phyloP scores from a whole-genome alignment of 2,888 invertebrate genomes.

The Chrysopilus asiliformis region DNA sequence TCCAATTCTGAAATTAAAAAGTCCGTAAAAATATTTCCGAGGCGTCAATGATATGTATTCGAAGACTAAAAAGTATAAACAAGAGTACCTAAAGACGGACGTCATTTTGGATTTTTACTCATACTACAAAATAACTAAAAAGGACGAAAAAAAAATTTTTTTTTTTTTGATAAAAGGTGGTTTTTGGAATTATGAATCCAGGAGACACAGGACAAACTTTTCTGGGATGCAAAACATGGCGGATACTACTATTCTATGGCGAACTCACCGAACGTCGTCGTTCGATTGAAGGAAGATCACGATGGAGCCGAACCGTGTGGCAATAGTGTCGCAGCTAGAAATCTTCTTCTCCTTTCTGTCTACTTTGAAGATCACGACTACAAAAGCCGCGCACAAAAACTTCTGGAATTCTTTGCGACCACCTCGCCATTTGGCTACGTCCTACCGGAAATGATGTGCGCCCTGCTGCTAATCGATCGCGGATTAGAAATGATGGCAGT shows the following conservation, averaged over 20 bases:
- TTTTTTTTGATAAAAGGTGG: too few relatives aligned
- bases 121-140: too few relatives aligned
- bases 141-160: too few relatives aligned
- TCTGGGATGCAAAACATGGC: conserved; percentile 64
- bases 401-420: conserved; percentile 28
- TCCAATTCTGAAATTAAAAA: too few relatives aligned
- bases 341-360: conserved; percentile 60
- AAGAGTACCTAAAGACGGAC: too few relatives aligned
- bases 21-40: too few relatives aligned
- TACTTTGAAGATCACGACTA: conserved; percentile 41
- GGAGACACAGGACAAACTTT: conserved; percentile 60
- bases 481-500: conserved; percentile 33
- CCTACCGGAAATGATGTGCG: conserved; percentile 34
- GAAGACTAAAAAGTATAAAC: too few relatives aligned
- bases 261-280: conserved; percentile 53
- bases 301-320: conserved; percentile 92
- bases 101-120: too few relatives aligned
- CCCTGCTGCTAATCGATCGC: conserved; percentile 26
- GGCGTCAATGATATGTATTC: too few relatives aligned
- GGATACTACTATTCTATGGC: conserved; percentile 66
- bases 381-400: conserved; percentile 21
- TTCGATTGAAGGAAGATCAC: conserved; percentile 79
- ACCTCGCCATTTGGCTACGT: conserved; percentile 27
- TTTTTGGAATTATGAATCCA: too few relatives aligned
- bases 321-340: conserved; percentile 76